These are phyloP conservation scores for Pachycephala philippinensis DNA, from an alignment of 2,113 vertebrate species.

Conservation along the genomic window DNA sequence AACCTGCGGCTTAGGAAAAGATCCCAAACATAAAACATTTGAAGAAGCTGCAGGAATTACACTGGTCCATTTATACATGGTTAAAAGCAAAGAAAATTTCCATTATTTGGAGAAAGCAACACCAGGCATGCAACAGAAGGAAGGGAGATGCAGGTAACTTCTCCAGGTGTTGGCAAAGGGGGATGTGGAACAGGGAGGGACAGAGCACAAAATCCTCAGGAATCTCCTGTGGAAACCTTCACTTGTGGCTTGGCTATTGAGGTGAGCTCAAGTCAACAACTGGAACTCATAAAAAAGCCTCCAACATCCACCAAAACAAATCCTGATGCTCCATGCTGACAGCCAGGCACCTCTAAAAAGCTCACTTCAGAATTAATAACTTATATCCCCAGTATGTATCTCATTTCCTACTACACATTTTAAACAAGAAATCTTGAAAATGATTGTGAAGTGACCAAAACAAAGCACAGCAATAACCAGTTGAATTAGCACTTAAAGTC, in stretches of 20 bases:
- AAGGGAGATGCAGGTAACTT: neutral
- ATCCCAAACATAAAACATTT: neutral
- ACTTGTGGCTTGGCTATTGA: neutral
- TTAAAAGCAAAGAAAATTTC: neutral
- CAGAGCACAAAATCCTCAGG: neutral
- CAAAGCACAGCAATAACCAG: neutral
- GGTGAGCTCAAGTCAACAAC: neutral
- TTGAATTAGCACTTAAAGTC: neutral
- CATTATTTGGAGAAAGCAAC: neutral
- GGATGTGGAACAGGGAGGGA: neutral
- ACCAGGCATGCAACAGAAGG: neutral
- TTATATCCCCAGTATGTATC: neutral
- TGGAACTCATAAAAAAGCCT: neutral
- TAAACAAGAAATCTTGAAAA: neutral
- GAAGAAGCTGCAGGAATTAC: neutral
- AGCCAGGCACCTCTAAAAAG: neutral
- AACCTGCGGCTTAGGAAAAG: neutral
- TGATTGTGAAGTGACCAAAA: neutral
- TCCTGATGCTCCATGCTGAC: neutral
- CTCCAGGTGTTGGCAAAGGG: neutral
- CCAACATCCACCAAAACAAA: neutral
- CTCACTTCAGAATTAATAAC: neutral
- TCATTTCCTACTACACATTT: neutral
- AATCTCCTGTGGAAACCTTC: neutral
- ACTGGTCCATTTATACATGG: accelerated